Evolutionary conservation across 2,888 invertebrate species (phyloP).

Genomic region (Amaurobius ferox): DNA sequence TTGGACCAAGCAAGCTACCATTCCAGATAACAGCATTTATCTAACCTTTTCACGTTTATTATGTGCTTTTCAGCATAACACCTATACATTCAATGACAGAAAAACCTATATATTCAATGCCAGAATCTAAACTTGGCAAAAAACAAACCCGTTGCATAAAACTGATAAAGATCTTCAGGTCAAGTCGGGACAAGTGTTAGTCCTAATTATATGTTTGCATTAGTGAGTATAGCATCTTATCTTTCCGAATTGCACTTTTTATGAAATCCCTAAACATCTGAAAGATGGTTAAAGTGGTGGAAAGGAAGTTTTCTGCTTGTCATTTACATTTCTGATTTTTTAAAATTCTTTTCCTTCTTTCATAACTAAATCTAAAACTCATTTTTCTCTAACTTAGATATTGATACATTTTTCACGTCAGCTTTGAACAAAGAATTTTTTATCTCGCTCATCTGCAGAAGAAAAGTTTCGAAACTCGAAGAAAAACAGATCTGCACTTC

Average conservation of each 20-base stretch:
- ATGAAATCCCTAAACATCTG: conserved; percentile 14
- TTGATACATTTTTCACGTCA: conserved; percentile 61
- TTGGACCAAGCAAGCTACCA: no score
- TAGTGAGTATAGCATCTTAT: no score
- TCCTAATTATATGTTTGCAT: no score
- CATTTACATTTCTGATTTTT: conserved; percentile 43
- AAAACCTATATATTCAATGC: no score
- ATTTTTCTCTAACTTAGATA: conserved; percentile 42
- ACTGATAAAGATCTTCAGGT: no score
- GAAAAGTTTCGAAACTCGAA: not conserved
- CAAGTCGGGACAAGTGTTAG: no score
- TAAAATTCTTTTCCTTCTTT: not conserved
- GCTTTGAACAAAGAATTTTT: conserved; percentile 24
- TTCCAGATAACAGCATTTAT: no score
- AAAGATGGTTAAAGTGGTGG: conserved; percentile 29
- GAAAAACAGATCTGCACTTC: not conserved
- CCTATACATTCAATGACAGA: no score
- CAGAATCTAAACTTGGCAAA: no score
- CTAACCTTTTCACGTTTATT: no score
- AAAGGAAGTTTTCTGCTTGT: conserved; percentile 24
- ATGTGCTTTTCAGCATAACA: no score
- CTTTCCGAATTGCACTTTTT: not conserved
- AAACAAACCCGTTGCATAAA: no score
- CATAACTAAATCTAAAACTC: conserved; percentile 18
- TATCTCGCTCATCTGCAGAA: not conserved